These are phyloP conservation scores for Epiblema foenella DNA, from an alignment of 2,888 invertebrate genomes.

Conservation along the genomic window DNA sequence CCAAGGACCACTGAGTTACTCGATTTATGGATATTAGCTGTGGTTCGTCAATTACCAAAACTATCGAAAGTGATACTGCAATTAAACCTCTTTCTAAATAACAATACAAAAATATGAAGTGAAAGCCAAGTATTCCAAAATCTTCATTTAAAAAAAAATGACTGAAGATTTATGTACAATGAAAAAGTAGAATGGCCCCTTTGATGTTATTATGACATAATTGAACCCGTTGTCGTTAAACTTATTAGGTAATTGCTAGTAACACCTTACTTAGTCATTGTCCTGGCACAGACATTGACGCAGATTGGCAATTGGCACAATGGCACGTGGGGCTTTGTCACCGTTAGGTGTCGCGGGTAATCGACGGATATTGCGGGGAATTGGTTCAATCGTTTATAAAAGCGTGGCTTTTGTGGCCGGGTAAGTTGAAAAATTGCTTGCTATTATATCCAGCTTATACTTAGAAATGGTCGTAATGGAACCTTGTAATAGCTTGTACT, in stretches of 20 bases:
- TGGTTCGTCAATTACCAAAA: too few species aligned
- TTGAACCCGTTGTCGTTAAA: not conserved
- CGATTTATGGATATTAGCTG: too few species aligned
- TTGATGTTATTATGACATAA: not conserved
- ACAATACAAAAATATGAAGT: too few species aligned
- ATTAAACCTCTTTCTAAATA: too few species aligned
- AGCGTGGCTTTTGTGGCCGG: constrained; percentile 32
- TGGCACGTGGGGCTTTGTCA: constrained; percentile 35
- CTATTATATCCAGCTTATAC: not conserved
- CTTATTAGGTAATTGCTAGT: not conserved
- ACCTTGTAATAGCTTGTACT: not conserved
- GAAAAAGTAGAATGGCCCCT: too few species aligned
- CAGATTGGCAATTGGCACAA: constrained; percentile 38
- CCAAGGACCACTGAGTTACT: too few species aligned
- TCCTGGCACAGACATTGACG: constrained; percentile 12
- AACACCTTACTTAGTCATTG: not conserved
- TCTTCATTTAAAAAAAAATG: too few species aligned
- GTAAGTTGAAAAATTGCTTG: constrained; percentile 26
- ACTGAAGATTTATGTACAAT: too few species aligned
- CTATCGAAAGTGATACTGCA: too few species aligned
- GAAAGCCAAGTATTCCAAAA: too few species aligned
- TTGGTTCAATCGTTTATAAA: constrained; percentile 55
- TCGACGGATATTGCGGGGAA: constrained; percentile 59
- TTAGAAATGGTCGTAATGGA: not conserved
- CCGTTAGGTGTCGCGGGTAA: constrained; percentile 42